Evolutionary conservation across 2,888 invertebrate genomes (phyloP).

Genomic region (Chrysolina americana): DNA sequence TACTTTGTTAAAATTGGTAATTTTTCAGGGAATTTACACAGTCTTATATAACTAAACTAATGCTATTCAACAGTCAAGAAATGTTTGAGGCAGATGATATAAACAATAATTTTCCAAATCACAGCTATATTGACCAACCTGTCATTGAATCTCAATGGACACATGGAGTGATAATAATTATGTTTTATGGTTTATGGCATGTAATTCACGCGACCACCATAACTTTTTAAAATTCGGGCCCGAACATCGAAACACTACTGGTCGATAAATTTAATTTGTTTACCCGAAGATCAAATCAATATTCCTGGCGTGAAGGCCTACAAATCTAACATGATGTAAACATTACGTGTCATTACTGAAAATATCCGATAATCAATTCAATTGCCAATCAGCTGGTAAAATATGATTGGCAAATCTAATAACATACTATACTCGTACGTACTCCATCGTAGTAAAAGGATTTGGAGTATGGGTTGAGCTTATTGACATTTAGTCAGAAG

Average conservation of each 20-base stretch:
- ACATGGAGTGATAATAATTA: neutral
- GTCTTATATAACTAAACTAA: no score
- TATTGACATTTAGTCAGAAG: no score
- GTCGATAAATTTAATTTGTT: conserved; percentile 7
- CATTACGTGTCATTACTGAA: conserved; percentile 9
- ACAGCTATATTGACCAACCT: neutral
- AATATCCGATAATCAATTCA: conserved; percentile 11
- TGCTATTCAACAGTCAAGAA: no score
- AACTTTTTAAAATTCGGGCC: neutral
- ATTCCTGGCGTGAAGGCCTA: conserved; percentile 6
- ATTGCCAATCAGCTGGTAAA: conserved; percentile 3
- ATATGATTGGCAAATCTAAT: neutral
- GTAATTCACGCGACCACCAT: conserved; percentile 1
- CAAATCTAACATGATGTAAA: conserved; percentile 15
- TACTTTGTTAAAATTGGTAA: no score
- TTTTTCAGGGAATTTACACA: no score
- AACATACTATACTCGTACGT: neutral
- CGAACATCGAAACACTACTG: neutral
- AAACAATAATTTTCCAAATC: neutral
- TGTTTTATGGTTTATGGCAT: neutral
- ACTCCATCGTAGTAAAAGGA: neutral
- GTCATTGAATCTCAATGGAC: neutral
- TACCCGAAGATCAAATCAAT: conserved; percentile 1
- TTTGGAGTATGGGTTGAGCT: neutral
- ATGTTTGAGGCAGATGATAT: neutral